A percentile compares a stretch with the other conserved stretches of the same genome.
Evolutionary conservation across 2,113 vertebrate genomes (phyloP).

Genomic region (Jacana jacana): DNA sequence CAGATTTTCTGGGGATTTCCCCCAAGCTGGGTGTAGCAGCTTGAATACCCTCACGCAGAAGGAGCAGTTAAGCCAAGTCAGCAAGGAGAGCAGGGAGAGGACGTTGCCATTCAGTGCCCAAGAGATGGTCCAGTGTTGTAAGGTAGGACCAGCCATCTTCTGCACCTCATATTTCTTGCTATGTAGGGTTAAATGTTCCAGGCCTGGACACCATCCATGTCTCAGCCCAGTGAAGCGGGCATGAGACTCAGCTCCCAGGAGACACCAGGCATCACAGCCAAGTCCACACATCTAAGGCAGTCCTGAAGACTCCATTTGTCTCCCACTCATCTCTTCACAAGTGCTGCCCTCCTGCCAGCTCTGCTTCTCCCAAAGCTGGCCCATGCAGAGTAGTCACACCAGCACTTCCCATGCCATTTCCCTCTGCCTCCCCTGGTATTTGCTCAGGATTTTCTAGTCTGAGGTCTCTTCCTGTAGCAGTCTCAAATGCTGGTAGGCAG

Average conservation of each 20-base stretch:
- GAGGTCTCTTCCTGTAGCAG: not conserved
- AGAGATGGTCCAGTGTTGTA: constrained; percentile 76
- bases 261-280: not conserved
- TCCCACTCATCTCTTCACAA: not conserved
- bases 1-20: constrained; percentile 68
- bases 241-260: not conserved
- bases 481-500: not conserved
- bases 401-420: not conserved
- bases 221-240: not conserved
- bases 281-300: not conserved
- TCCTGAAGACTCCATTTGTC: too few species aligned
- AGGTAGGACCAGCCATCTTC: constrained; percentile 53
- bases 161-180: fast-evolving
- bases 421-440: not conserved
- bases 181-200: not conserved
- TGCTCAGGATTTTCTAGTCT: not conserved
- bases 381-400: not conserved
- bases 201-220: not conserved
- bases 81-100: not conserved
- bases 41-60: not conserved
- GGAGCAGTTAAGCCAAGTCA: not conserved
- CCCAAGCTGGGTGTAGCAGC: not conserved
- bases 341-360: not conserved
- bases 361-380: not conserved
- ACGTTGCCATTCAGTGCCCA: constrained; percentile 47